These are phyloP conservation scores for Porites rus DNA, from an alignment of 92 coral and sea anemone genomes.

Conservation along the genomic window DNA sequence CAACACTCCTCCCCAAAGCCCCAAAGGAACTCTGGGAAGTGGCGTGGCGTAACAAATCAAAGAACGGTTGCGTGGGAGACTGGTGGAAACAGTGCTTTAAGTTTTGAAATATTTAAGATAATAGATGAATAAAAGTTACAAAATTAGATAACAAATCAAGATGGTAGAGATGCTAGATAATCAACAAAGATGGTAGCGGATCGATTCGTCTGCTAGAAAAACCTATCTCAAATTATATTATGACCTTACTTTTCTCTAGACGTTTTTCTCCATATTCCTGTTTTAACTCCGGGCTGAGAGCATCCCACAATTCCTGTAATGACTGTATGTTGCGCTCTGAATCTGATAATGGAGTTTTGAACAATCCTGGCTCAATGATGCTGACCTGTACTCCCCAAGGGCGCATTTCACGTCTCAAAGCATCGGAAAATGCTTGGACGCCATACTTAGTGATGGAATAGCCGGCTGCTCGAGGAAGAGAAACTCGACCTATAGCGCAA, in stretches of 20 bases:
- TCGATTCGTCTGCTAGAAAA: no score
- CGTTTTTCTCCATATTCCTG: slow-evolving; percentile 68
- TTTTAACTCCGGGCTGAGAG: slow-evolving; percentile 60
- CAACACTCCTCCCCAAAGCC: no score
- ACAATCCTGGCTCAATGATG: slow-evolving; percentile 78
- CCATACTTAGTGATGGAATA: slow-evolving; percentile 73
- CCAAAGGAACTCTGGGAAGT: no score
- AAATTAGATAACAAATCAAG: no score
- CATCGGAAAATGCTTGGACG: slow-evolving; percentile 84
- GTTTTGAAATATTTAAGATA: no score
- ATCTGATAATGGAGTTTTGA: slow-evolving; percentile 64
- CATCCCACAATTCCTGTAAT: slow-evolving; percentile 60
- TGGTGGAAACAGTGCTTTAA: no score
- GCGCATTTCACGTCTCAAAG: slow-evolving; percentile 75
- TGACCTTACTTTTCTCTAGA: slow-evolving; percentile 60
- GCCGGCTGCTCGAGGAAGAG: slow-evolving; percentile 46
- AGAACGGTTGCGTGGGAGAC: no score
- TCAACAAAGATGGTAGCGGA: no score
- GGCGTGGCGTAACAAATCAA: no score
- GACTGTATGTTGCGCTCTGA: slow-evolving; percentile 24
- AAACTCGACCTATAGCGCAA: slow-evolving; percentile 46
- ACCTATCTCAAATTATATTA: no score
- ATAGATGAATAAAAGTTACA: no score
- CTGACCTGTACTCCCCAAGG: slow-evolving; percentile 70
- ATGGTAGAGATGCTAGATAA: no score